phyloP scores from a whole-genome alignment of 1,140 invertebrate species.

The Papilio dardanus region DNA sequence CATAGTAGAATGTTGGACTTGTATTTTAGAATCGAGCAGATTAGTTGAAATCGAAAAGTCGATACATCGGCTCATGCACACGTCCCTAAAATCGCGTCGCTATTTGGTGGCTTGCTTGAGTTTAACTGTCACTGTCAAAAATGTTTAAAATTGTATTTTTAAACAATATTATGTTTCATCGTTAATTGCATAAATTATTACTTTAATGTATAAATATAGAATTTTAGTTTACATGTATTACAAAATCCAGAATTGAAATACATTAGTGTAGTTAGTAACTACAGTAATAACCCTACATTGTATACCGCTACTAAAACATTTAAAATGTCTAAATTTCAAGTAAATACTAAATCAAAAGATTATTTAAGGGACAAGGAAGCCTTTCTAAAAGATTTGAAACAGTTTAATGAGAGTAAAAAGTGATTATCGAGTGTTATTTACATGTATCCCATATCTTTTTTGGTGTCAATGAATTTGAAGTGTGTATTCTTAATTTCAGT shows the following conservation, averaged over 20 bases:
- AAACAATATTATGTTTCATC: constrained; percentile 38
- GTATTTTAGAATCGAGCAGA: neutral
- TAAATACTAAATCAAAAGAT: constrained; percentile 75
- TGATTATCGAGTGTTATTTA: constrained; percentile 78
- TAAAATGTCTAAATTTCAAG: constrained; percentile 77
- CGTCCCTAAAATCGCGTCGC: constrained; percentile 33
- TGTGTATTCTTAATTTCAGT: constrained; percentile 58
- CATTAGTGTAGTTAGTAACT: neutral
- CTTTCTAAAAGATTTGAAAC: constrained; percentile 91
- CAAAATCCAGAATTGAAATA: neutral
- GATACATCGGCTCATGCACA: neutral
- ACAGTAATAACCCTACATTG: constrained; percentile 25
- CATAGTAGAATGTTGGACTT: no score
- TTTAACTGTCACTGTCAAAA: constrained; percentile 53
- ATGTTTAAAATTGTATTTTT: constrained; percentile 41
- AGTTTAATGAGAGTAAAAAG: constrained; percentile 93
- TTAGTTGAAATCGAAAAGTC: no score
- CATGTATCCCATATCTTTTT: neutral
- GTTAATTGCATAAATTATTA: constrained; percentile 38
- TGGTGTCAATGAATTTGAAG: constrained; percentile 7
- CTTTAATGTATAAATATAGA: constrained; percentile 38
- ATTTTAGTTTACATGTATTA: constrained; percentile 5
- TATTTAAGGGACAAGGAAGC: constrained; percentile 84
- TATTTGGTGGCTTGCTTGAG: constrained; percentile 26
- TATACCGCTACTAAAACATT: constrained; percentile 43